phyloP scores from a whole-genome alignment of 1,140 invertebrate genomes.

The Vanessa atalanta region DNA sequence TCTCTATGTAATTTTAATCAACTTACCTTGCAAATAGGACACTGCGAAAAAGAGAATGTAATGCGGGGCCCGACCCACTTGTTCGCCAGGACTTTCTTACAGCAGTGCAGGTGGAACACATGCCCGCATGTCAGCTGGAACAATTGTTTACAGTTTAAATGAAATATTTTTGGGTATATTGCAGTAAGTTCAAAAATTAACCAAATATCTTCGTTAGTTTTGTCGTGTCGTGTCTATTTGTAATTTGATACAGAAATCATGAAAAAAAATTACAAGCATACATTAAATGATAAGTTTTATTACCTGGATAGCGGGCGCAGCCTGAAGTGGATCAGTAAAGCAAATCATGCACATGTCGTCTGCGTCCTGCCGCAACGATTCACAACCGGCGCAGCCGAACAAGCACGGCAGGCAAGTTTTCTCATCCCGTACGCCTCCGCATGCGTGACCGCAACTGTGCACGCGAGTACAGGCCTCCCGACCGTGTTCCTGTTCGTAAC shows the following conservation, averaged over 20 bases:
- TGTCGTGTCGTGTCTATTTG: too few species aligned
- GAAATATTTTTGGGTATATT: too few species aligned
- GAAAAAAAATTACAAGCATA: too few species aligned
- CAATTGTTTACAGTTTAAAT: constrained; percentile 21
- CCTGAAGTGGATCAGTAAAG: constrained; percentile 97
- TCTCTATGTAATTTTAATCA: background rate
- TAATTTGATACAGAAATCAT: too few species aligned
- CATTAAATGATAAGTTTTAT: background rate
- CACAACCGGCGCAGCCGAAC: constrained; percentile 86
- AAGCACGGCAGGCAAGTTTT: constrained; percentile 93
- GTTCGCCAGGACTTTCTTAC: constrained; percentile 91
- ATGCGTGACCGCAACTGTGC: constrained; percentile 94
- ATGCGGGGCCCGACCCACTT: constrained; percentile 97
- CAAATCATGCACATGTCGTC: constrained; percentile 99
- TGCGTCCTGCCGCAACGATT: constrained; percentile 93
- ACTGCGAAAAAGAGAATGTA: constrained; percentile 96
- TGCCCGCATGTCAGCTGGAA: constrained; percentile 95
- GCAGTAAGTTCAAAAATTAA: too few species aligned
- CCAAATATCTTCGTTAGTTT: too few species aligned
- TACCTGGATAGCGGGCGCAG: constrained; percentile 95
- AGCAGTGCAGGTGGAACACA: constrained; percentile 97
- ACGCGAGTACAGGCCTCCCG: constrained; percentile 92
- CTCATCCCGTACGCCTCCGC: constrained; percentile 94
- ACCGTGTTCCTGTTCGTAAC: constrained; percentile 87
- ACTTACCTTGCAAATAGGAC: constrained; percentile 97